phyloP scores from a whole-genome alignment of 2,888 invertebrate species.

The Ichneumoninae sp. region DNA sequence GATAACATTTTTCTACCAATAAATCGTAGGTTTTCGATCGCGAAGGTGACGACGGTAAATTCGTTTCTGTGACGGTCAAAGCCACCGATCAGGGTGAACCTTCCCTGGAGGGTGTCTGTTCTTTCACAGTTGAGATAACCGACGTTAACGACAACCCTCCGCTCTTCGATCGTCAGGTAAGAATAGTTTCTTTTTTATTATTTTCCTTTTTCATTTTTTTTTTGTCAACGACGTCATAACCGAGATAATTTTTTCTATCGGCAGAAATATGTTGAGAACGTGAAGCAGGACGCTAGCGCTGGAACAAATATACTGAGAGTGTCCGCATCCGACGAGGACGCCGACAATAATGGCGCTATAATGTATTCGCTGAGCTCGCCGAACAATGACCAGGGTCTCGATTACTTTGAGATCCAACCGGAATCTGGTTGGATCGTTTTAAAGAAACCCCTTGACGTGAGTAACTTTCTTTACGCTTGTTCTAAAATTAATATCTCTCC shows the following conservation, averaged over 20 bases:
- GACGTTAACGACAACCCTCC: slow-evolving; percentile 99
- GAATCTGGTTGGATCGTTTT: slow-evolving; percentile 99
- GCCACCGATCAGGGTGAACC: slow-evolving; percentile 99
- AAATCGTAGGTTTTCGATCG: slow-evolving; percentile 92
- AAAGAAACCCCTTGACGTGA: slow-evolving; percentile 98
- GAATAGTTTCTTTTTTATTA: slow-evolving; percentile 22
- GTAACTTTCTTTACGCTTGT: slow-evolving; percentile 84
- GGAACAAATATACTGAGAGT: slow-evolving; percentile 97
- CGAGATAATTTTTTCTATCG: slow-evolving; percentile 75
- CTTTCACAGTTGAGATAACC: slow-evolving; percentile 98
- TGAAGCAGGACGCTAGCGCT: slow-evolving; percentile 98
- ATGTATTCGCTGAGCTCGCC: slow-evolving; percentile 96
- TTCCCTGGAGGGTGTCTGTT: slow-evolving; percentile 98
- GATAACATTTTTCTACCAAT: background rate
- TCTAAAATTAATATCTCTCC: slow-evolving; percentile 63
- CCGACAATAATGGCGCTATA: slow-evolving; percentile 98
- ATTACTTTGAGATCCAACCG: slow-evolving; percentile 98
- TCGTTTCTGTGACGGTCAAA: slow-evolving; percentile 98
- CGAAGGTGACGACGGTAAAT: slow-evolving; percentile 98
- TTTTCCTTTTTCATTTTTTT: slow-evolving; percentile 5
- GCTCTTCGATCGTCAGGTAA: slow-evolving; percentile 96
- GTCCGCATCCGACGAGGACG: slow-evolving; percentile 98
- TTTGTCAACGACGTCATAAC: background rate
- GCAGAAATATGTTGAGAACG: slow-evolving; percentile 98
- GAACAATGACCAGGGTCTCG: slow-evolving; percentile 92